Evolutionary conservation across 23 tunicate genomes (phyloP), one percentile per base, ranked within the genome.

Genomic region (Styela plicata): DNA sequence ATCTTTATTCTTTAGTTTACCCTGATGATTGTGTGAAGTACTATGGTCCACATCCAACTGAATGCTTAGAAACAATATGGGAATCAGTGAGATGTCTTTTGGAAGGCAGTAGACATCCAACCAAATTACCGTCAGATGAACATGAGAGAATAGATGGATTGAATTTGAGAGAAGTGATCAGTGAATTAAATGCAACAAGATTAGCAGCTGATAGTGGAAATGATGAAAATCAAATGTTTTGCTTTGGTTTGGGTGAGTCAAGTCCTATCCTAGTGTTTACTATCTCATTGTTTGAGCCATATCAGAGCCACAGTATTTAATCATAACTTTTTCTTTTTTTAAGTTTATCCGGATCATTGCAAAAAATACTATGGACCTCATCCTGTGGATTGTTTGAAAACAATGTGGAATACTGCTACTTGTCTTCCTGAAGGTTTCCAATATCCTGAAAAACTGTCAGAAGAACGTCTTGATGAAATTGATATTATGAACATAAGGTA

Each of bases 1-100:
- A n/a, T n/a, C n/a, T n/a, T n/a, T n/a, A n/a, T 44, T 44, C 10
- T 44, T 44, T 44, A 71, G 84, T 61, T 17, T 34, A 80, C 22
- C 84, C 69, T 2, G 57, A 63, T 3, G 23, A 5, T 35, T 83
- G 86, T 27, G 34, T 33, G 21, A 36, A 73, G 24, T 83, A 63
- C 69, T 74, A 74, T 32, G 86, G 86, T 35, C 86, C 86, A 24
- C 86, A 83, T 73, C 52, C 20, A 2, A 13, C 19, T 18, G 64
- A 36, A 71, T 83, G 86, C 35, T 57, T 71, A 25, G 75, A 36
- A 36, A 83, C 26, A 10, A 83, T 83, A 34, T 83, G 86, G 86
- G n/a, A 23, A 19, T 36, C 63, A 30, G 68, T 34, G 17, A 27
- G 5, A 21, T 71, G 77, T 32, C 35, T 71, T 7, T 18, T 16